phyloP scores from a whole-genome alignment of 1,140 invertebrate genomes.

The Drosophila kanapiae region DNA sequence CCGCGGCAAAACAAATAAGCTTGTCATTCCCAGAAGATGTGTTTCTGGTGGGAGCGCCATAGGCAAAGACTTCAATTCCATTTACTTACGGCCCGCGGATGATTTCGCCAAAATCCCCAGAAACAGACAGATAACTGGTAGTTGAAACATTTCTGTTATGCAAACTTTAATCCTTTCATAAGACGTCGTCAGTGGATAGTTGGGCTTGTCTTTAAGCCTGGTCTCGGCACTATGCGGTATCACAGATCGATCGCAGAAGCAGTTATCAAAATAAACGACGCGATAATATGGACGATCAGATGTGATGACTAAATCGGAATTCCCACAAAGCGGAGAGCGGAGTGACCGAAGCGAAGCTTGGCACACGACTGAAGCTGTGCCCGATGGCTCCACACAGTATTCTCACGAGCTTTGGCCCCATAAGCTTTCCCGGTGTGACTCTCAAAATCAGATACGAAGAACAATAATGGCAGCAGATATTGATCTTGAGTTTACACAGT shows the following conservation, averaged over 20 bases:
- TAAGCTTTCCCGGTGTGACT: conserved; percentile 23
- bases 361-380: conserved; percentile 39
- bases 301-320: conserved; percentile 50
- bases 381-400: conserved; percentile 13
- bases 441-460: background rate
- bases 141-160: conserved; percentile 47
- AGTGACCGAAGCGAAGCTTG: conserved; percentile 56
- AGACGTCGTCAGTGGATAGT: conserved; percentile 52
- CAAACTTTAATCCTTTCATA: conserved; percentile 42
- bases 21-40: conserved; percentile 28
- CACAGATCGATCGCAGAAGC: conserved; percentile 24
- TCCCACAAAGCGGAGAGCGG: conserved; percentile 17
- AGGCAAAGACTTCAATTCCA: conserved; percentile 4
- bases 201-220: background rate
- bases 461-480: conserved; percentile 10
- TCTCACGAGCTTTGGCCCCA: conserved; percentile 42
- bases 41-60: conserved; percentile 8
- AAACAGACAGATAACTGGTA: conserved; percentile 33
- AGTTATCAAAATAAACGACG: conserved; percentile 51
- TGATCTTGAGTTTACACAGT: conserved; percentile 13
- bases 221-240: conserved; percentile 2
- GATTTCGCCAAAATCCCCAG: conserved; percentile 38
- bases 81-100: conserved; percentile 46
- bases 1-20: conserved; percentile 37
- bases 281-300: conserved; percentile 30